Evolutionary conservation across 2,888 invertebrate genomes (phyloP).

Genomic region (Cataglyphis cursor): DNA sequence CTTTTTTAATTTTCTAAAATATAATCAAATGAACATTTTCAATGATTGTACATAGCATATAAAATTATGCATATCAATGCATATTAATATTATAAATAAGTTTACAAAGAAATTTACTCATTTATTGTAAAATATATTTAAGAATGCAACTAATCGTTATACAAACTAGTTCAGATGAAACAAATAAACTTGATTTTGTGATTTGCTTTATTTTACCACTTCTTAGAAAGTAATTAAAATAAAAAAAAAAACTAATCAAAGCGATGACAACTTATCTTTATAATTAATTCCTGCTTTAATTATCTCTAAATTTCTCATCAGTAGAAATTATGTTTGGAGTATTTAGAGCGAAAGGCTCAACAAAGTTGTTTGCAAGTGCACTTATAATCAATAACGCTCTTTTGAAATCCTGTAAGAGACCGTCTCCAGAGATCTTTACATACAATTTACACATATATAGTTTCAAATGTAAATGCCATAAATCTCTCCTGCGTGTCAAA

Average conservation of each 20-base stretch:
- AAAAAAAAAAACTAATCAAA: not conserved
- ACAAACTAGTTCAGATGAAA: not conserved
- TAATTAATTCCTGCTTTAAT: not conserved
- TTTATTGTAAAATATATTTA: not conserved
- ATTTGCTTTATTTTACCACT: not conserved
- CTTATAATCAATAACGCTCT: not conserved
- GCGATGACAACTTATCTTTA: not conserved
- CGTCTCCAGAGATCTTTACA: not conserved
- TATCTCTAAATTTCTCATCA: not conserved
- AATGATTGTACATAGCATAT: not conserved
- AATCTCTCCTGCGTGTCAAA: not conserved
- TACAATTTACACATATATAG: not conserved
- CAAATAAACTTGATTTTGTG: not conserved
- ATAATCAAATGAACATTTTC: not conserved
- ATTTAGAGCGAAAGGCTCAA: not conserved
- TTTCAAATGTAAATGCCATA: conserved; percentile 11
- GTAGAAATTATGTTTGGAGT: not conserved
- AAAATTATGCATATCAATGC: not conserved
- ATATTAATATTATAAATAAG: not conserved
- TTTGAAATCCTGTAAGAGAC: not conserved
- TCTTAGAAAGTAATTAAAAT: not conserved
- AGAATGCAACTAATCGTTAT: not conserved
- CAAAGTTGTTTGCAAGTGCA: not conserved
- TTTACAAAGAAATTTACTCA: not conserved
- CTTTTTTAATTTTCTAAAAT: not conserved